Evolutionary conservation across 2,888 invertebrate species (phyloP), one percentile per base, ranked within the genome.

Genomic region (Rhodophaea formosa): DNA sequence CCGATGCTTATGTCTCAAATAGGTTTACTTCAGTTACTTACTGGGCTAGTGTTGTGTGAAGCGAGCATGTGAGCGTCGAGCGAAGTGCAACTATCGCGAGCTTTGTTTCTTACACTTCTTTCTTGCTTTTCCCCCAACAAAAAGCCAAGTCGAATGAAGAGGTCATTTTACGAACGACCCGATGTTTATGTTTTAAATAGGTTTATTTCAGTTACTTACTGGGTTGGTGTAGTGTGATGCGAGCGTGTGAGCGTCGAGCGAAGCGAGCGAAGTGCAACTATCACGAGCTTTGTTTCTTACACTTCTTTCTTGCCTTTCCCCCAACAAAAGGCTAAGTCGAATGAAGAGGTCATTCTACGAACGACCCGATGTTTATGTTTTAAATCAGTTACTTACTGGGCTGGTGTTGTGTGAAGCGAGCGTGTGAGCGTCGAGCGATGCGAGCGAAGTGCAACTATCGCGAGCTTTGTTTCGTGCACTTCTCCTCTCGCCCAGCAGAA

Each of bases 191-290:
- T 32, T 8, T 32, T 10, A 8, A 32, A 7, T 1, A 7, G 7
- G 7, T 30, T 30, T 30, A 32, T 1, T 7, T 32, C 1, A 12
- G 12, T 10, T 35, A 76, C 84, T 77, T 71, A 92, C 95, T 56
- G 97, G 97, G 79, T 97, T 97, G 42, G 96, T 96, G 72, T 97
- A 97, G 59, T 95, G 95, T 29, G 96, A 95, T 53, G 95, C 94
- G 55, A 96, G 91, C 0, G 95, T 94, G 64, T 94, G 94, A 0
- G 93, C 92, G 61, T 94, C 93, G 60, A 93, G 89, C 47, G 93
- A 93, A 12, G 93, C 93, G 57, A 93, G 82, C 7, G 92, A 92
- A 6, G 92, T 90, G 69, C 91, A 88, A 68, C 92, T 89, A 52
- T 92, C 89, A 49, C 85, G 66, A 51, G 88, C 84, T 60, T 89